Base-by-base conservation (phyloP, 2,888 invertebrate genomes). In the Tridacna gigas region DNA sequence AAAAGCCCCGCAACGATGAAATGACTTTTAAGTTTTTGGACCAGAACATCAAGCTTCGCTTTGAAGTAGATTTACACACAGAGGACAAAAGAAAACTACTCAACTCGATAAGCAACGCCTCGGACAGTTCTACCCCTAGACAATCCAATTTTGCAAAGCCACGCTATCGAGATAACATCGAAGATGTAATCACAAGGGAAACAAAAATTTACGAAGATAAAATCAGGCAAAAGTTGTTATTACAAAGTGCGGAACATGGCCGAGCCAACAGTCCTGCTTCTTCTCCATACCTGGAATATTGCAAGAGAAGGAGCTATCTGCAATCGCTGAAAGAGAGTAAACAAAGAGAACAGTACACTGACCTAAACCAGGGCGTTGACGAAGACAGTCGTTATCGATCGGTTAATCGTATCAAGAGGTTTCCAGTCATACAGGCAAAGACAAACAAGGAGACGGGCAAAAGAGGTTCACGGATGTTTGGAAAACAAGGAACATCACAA, bases 261-360 rank as follows among this genome's bases (percentile, higher is more conserved):
- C n/a, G 9, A 25, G 7, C 26, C 0, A 26, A 76, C 12, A 67
- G 66, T 45, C 9, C 63, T 18, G n/a, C 63, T 7, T 22, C 56
- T 0, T 82, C 84, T 1, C 82, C 86, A n/a, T 86, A 86, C 71
- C 18, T 83, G 20, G 86, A 83, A 47, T 86, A 83, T 37, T 83
- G 80, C 26, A 86, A 83, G 61, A 48, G 71, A 20, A 82, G 65
- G 26, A 74, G 77, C 2, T 28, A 81, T 47, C 73, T 81, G 51
- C 51, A 45, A 56, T 71, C 76, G 13, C 20, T 65, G 11, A 69
- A 48, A 48, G 76, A 48, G 0, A 45, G 12, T 22, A 48, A 28
- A 15, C 12, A 48, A 11, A 65, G 22, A 25, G 22, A 61, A 11
- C 60, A 22, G 20, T 74, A n/a, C 25, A 11, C n/a, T 5, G 74